Base-by-base conservation (phyloP, 2,888 invertebrate species). In the Meteorus cinctellus region DNA sequence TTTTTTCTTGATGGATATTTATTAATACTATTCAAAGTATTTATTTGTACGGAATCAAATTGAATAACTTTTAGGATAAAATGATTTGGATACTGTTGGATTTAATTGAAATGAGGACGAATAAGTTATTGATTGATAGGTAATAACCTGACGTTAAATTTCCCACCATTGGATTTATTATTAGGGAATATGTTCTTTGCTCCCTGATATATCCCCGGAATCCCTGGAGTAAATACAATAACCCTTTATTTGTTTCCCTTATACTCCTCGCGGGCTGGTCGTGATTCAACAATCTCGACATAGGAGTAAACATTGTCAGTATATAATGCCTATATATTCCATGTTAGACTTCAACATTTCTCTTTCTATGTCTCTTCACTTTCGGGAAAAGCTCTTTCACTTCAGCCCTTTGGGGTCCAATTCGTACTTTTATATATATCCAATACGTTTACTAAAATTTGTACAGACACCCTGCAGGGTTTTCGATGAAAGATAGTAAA, bases 241-340 rank as follows among this genome's bases (percentile, higher is more conserved):
- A 89, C 89, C 89, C 89, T 89, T 89, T 89, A 88, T 89, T 89
- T 89, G 88, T 88, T 87, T 80, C 82, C 79, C 77, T 77, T 75
- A 74, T 69, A 63, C 67, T 75, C 60, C 72, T 72, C 71, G 65
- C 74, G 72, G 31, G 63, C 77, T 72, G 62, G 36, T 75, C 84
- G 84, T 87, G 88, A 88, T 89, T 89, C 88, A 89, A 89, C 89
- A 89, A 87, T 86, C 87, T 86, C 86, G 84, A 86, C 82, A 82
- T 79, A 81, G 82, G 82, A 83, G 87, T 83, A 88, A 88, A 88
- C 86, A 88, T 80, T 82, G 81, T 77, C 73, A 73, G 76, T 70
- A 77, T 63, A 63, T 63, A 63, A 31, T 41, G 76, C 73, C 63
- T 14, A 41, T 71, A 69, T 82, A 78, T 84, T 85, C 84, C 77